These are phyloP conservation scores for Xenopus laevis DNA, from an alignment of 2,113 vertebrate species.

Conservation along the genomic window DNA sequence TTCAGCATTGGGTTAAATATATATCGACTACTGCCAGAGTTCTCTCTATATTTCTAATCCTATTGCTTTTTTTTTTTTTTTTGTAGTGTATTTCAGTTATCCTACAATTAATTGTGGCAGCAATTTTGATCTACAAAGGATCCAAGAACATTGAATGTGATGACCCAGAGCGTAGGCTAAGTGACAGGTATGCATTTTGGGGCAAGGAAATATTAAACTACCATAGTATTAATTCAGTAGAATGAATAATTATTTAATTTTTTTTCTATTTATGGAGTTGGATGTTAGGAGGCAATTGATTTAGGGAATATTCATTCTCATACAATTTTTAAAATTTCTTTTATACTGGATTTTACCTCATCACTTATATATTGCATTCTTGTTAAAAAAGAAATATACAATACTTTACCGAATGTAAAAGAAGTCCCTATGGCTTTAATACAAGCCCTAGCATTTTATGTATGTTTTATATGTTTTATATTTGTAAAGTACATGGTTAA, in stretches of 20 bases:
- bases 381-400: background rate
- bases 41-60: conserved; percentile 5
- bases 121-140: conserved; percentile 40
- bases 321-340: conserved; percentile 5
- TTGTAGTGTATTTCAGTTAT: conserved; percentile 36
- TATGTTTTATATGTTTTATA: no score
- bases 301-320: background rate
- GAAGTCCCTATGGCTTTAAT: no score
- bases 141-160: conserved; percentile 37
- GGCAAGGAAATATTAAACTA: no score
- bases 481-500: no score
- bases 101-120: conserved; percentile 33
- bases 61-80: conserved; percentile 15
- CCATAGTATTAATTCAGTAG: no score
- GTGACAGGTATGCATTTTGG: conserved; percentile 38
- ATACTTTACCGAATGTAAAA: background rate
- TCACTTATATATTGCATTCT: background rate
- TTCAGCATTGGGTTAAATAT: no score
- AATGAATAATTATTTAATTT: no score
- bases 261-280: background rate
- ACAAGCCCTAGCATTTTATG: no score
- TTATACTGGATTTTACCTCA: background rate
- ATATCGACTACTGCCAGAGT: background rate
- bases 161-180: conserved; percentile 30
- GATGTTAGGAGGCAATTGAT: background rate